phyloP scores from a whole-genome alignment of 2,113 vertebrate species.

The Numenius arquata region DNA sequence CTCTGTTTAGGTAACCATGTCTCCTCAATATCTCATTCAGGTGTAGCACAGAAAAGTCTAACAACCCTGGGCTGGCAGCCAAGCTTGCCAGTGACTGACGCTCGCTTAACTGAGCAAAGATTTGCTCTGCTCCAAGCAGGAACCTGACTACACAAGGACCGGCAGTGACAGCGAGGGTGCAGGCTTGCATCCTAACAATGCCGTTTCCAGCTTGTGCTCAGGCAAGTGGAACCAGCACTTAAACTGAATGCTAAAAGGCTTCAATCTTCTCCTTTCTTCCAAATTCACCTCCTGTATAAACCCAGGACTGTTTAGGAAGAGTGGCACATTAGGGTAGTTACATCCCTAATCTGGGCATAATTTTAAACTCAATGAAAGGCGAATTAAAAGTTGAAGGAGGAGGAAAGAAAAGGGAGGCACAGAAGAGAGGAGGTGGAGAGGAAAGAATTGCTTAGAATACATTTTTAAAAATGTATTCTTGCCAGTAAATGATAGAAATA shows the following conservation, averaged over 20 bases:
- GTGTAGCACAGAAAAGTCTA: slow-evolving; percentile 66
- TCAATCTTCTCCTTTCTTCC: slow-evolving; percentile 37
- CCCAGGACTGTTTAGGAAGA: slow-evolving; percentile 44
- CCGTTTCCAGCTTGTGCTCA: slow-evolving; percentile 67
- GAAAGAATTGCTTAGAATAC: slow-evolving; percentile 15
- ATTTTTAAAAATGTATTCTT: slow-evolving; percentile 29
- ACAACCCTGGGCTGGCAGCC: slow-evolving; percentile 68
- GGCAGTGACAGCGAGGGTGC: slow-evolving; percentile 65
- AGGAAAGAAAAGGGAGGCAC: neutral
- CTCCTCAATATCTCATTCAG: slow-evolving; percentile 76
- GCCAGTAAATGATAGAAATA: slow-evolving; percentile 57
- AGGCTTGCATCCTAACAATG: slow-evolving; percentile 70
- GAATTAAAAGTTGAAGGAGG: neutral
- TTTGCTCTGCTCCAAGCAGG: slow-evolving; percentile 72
- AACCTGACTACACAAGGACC: slow-evolving; percentile 59
- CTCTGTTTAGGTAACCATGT: slow-evolving; percentile 62
- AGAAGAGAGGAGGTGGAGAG: neutral
- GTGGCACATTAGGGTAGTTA: slow-evolving; percentile 47
- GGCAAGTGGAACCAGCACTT: slow-evolving; percentile 70
- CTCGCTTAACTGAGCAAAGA: slow-evolving; percentile 77
- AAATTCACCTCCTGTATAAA: slow-evolving; percentile 58
- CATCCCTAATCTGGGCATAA: slow-evolving; percentile 24
- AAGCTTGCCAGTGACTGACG: slow-evolving; percentile 70
- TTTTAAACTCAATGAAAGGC: slow-evolving; percentile 40
- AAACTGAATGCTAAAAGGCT: slow-evolving; percentile 67